A percentile compares a stretch with the other conserved stretches of the same genome.
These are phyloP conservation scores for Neolamprologus kungweensis DNA, from an alignment of 2,113 vertebrate species.

Conservation along the genomic window DNA sequence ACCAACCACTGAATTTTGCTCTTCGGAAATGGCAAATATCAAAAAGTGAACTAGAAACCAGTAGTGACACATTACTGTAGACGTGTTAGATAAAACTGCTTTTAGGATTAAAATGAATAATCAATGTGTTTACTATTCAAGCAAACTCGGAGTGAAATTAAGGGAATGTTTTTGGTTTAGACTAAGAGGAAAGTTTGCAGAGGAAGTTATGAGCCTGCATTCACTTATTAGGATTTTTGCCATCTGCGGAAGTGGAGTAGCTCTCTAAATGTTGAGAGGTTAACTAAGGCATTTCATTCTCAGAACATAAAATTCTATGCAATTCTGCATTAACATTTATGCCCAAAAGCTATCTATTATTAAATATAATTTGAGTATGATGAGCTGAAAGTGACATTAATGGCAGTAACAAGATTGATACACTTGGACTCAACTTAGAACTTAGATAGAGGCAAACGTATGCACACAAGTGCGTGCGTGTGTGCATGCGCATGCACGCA, in stretches of 20 bases:
- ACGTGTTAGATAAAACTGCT: constrained; percentile 8
- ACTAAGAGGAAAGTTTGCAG: constrained; percentile 55
- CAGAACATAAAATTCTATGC: constrained; percentile 67
- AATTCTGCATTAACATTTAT: constrained; percentile 77
- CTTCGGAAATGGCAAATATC: neutral
- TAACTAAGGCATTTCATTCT: constrained; percentile 67
- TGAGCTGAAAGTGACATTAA: constrained; percentile 80
- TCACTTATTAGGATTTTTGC: constrained; percentile 22
- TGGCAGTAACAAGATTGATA: constrained; percentile 74
- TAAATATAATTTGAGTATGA: constrained; percentile 77
- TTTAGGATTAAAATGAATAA: constrained; percentile 41
- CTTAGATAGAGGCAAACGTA: constrained; percentile 33
- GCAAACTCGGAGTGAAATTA: neutral
- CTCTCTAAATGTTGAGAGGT: constrained; percentile 62
- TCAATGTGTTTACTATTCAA: constrained; percentile 35
- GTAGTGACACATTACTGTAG: constrained; percentile 11
- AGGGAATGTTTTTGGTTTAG: constrained; percentile 16
- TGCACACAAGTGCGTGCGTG: neutral
- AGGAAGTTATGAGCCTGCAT: constrained; percentile 13
- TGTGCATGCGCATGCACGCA: neutral
- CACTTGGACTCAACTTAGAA: constrained; percentile 56
- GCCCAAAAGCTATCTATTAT: constrained; percentile 77
- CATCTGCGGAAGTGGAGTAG: constrained; percentile 32
- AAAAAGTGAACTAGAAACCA: neutral
- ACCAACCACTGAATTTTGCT: neutral